Evolutionary conservation across 2,113 vertebrate genomes (phyloP).

Genomic region (Esox niger): DNA sequence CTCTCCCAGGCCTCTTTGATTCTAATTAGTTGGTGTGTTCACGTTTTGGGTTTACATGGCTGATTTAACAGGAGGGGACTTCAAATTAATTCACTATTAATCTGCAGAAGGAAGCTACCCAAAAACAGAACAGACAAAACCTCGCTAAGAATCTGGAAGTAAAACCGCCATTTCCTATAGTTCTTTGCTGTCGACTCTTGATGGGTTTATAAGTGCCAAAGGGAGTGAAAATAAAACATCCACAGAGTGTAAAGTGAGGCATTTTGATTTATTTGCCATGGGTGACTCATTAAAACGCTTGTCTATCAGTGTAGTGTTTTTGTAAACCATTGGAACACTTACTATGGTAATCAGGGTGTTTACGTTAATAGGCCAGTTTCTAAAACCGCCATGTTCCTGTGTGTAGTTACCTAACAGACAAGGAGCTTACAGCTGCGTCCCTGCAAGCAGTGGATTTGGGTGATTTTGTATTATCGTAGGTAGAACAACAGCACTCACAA

Average conservation of each 20-base stretch:
- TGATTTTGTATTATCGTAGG: neutral
- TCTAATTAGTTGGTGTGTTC: conserved; percentile 78
- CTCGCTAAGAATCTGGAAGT: conserved; percentile 39
- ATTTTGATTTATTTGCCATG: conserved; percentile 32
- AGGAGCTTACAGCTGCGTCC: neutral
- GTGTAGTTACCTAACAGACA: neutral
- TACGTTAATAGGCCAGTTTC: neutral
- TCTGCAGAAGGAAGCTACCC: conserved; percentile 69
- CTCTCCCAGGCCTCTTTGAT: conserved; percentile 75
- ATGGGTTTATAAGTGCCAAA: conserved; percentile 13
- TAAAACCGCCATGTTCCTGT: neutral
- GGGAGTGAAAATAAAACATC: conserved; percentile 14
- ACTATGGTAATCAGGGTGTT: neutral
- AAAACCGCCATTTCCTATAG: conserved; percentile 31
- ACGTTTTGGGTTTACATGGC: conserved; percentile 72
- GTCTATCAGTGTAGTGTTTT: neutral
- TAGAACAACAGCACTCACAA: neutral
- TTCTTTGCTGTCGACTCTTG: conserved; percentile 9
- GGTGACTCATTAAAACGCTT: conserved; percentile 43
- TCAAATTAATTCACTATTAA: conserved; percentile 77
- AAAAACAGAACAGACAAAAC: conserved; percentile 66
- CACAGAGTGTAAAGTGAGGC: conserved; percentile 11
- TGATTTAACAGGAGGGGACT: conserved; percentile 71
- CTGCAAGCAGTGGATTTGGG: neutral
- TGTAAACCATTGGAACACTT: neutral